Percentiles rank a stretch among this genome's conserved stretches.
These are phyloP conservation scores for Ormyrus thymus DNA, from an alignment of 2,888 invertebrate species.

Conservation along the genomic window DNA sequence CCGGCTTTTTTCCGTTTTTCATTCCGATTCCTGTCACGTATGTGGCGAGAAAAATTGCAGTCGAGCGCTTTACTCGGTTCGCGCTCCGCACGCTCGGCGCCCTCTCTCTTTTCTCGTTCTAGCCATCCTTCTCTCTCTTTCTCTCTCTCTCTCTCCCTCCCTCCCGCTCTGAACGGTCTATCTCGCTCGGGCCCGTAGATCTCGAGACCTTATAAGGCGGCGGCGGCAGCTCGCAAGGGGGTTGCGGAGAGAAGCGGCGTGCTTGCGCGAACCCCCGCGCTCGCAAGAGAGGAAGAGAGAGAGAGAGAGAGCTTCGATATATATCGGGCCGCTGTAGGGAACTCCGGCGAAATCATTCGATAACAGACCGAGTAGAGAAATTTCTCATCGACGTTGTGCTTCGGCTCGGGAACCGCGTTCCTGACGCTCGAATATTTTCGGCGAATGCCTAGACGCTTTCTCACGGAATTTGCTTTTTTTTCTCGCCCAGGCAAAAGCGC, in stretches of 20 bases:
- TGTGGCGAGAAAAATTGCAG: conserved; percentile 75
- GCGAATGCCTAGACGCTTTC: conserved; percentile 3
- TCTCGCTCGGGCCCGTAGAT: conserved; percentile 59
- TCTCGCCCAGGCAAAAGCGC: background rate
- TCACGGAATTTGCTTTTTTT: background rate
- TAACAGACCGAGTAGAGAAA: conserved; percentile 50
- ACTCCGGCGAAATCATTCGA: conserved; percentile 46
- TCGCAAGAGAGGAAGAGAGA: conserved; percentile 1
- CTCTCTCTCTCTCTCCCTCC: conserved; percentile 52
- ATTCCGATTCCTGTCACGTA: conserved; percentile 74
- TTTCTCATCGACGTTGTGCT: conserved; percentile 40
- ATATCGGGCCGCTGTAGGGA: conserved; percentile 24
- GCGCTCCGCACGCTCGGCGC: conserved; percentile 73
- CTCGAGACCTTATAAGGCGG: conserved; percentile 57
- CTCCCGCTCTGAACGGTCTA: conserved; percentile 5
- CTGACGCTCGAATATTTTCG: conserved; percentile 30
- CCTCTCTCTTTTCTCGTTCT: conserved; percentile 51
- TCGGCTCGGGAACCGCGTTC: background rate
- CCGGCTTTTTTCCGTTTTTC: conserved; percentile 59
- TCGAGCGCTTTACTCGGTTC: conserved; percentile 74
- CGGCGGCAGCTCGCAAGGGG: conserved; percentile 49
- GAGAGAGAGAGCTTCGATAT: conserved; percentile 14
- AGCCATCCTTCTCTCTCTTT: conserved; percentile 51
- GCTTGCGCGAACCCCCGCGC: conserved; percentile 52
- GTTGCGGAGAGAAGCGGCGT: conserved; percentile 55